Percentiles rank a stretch among this genome's conserved stretches.
Evolutionary conservation across 2,797 vertebrate species (phyloP).

Genomic region (Acipenser transmontanus): DNA sequence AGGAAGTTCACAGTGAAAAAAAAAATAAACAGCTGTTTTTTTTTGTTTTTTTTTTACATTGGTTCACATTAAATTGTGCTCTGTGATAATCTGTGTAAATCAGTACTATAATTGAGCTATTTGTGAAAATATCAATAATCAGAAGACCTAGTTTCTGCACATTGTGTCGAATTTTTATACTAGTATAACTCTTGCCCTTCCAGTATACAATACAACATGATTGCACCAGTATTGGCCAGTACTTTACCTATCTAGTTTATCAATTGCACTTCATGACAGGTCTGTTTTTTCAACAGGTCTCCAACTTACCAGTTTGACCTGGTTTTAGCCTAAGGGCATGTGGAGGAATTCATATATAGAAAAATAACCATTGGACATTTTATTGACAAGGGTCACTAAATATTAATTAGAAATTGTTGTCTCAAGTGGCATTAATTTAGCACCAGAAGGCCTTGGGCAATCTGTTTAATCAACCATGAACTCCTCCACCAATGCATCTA

Average conservation of each 20-base stretch:
- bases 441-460: background rate
- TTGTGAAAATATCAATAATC: no score
- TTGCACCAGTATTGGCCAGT: background rate
- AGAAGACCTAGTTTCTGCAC: no score
- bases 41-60: no score
- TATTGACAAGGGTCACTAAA: constrained; percentile 15
- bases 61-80: no score
- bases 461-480: no score
- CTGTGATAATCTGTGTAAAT: no score
- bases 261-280: constrained; percentile 2
- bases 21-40: background rate
- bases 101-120: no score
- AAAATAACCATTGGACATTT: constrained; percentile 9
- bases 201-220: no score
- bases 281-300: background rate
- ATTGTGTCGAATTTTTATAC: no score
- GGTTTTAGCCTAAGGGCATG: background rate
- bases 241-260: background rate
- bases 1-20: background rate
- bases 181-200: no score
- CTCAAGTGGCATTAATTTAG: background rate
- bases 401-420: constrained; percentile 7
- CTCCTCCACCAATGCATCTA: no score
- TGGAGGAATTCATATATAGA: constrained; percentile 5
- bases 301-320: background rate